Evolutionary conservation across 2,888 invertebrate genomes (phyloP).

Genomic region (Agrochola lychnidis): DNA sequence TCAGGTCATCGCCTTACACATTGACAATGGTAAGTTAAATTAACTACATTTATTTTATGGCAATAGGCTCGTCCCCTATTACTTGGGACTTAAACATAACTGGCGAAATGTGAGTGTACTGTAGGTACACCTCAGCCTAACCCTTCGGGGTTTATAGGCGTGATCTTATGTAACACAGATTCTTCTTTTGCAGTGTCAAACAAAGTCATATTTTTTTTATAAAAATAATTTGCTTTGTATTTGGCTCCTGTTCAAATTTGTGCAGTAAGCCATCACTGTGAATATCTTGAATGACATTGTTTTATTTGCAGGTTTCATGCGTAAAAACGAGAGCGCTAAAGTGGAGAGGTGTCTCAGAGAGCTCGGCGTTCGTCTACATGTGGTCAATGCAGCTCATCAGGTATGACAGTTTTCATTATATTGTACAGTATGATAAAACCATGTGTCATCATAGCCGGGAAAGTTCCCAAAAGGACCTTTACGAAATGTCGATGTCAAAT

Average conservation of each 20-base stretch:
- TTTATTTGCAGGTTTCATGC: slow-evolving; percentile 94
- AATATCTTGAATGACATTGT: neutral
- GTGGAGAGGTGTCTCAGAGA: slow-evolving; percentile 96
- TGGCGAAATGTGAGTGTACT: no score
- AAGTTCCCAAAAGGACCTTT: no score
- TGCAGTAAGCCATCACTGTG: neutral
- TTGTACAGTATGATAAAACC: neutral
- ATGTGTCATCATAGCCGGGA: no score
- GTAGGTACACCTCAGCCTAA: no score
- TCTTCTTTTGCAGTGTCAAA: neutral
- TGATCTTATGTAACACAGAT: neutral
- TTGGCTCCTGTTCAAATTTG: slow-evolving; percentile 36
- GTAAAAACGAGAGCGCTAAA: slow-evolving; percentile 97
- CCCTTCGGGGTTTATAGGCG: neutral
- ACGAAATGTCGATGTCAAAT: no score
- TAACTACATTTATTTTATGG: neutral
- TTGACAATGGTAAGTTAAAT: slow-evolving; percentile 96
- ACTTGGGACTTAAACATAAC: no score
- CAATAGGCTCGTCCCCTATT: no score
- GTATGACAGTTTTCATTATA: slow-evolving; percentile 62
- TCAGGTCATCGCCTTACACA: slow-evolving; percentile 98
- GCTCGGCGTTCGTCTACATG: slow-evolving; percentile 95
- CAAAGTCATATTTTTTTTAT: neutral
- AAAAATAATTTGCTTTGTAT: neutral
- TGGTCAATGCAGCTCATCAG: slow-evolving; percentile 93